These are phyloP conservation scores for Stenotaenia linearis DNA, from an alignment of 2,888 invertebrate genomes.

Conservation along the genomic window DNA sequence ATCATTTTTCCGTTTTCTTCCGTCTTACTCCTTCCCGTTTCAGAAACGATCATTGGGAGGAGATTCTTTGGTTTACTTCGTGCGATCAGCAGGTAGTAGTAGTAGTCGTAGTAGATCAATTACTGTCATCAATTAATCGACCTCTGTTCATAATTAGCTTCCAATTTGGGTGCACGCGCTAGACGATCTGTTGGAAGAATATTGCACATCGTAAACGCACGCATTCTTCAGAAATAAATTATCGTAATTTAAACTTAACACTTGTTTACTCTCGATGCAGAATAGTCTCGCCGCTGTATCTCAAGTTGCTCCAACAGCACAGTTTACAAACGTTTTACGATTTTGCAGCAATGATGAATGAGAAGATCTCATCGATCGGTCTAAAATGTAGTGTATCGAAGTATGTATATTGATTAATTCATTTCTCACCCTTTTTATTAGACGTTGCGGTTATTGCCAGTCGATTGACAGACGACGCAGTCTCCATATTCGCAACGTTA, in stretches of 20 bases:
- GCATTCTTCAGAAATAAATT: neutral
- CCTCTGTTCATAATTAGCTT: no score
- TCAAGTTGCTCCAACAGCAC: neutral
- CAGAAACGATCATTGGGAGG: neutral
- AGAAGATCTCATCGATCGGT: neutral
- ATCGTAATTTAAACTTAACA: neutral
- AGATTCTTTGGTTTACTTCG: neutral
- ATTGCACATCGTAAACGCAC: neutral
- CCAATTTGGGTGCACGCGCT: neutral
- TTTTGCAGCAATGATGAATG: neutral
- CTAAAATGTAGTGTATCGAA: no score
- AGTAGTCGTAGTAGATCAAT: no score
- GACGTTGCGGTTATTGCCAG: no score
- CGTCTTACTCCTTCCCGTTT: neutral
- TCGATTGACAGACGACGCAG: neutral
- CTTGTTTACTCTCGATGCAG: neutral
- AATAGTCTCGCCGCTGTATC: neutral
- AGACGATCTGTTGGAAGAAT: neutral
- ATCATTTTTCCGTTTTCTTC: no score
- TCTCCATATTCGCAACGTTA: neutral
- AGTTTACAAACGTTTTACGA: neutral
- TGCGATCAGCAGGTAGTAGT: neutral
- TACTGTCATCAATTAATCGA: no score
- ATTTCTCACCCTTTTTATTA: no score
- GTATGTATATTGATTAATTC: no score